Evolutionary conservation across 2,888 invertebrate species (phyloP).

Genomic region (Conistra vaccinii): DNA sequence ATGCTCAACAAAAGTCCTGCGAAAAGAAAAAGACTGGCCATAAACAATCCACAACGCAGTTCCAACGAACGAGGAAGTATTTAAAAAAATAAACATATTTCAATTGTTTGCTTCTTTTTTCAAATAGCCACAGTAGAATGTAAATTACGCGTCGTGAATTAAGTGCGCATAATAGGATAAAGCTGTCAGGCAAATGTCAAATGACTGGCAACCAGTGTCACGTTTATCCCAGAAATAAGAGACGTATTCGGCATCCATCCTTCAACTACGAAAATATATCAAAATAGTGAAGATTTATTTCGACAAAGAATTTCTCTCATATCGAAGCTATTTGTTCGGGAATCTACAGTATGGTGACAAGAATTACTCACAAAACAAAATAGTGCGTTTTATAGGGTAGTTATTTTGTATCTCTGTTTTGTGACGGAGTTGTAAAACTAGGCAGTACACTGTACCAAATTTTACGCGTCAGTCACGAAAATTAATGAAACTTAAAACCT

Average conservation of each 20-base stretch:
- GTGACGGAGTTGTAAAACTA: not conserved
- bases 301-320: not conserved
- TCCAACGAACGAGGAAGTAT: conserved; percentile 51
- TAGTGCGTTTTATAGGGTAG: not conserved
- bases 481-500: not conserved
- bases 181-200: conserved; percentile 70
- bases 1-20: conserved; percentile 18
- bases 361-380: not conserved
- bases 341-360: not conserved
- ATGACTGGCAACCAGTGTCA: conserved; percentile 40
- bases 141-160: conserved; percentile 62
- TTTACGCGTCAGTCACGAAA: not conserved
- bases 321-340: not conserved
- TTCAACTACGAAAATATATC: not conserved
- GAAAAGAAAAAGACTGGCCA: conserved; percentile 41
- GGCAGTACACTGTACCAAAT: too few species aligned
- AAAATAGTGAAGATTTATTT: not conserved
- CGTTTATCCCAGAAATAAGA: conserved; percentile 28
- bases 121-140: conserved; percentile 51
- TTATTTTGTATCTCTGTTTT: not conserved
- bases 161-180: conserved; percentile 67
- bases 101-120: conserved; percentile 50
- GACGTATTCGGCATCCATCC: conserved; percentile 2
- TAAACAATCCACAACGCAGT: conserved; percentile 41
- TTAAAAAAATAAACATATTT: conserved; percentile 31